A percentile compares a stretch with the other conserved stretches of the same genome.
These are phyloP conservation scores for Myotis daubentonii DNA, from an alignment of 2,797 vertebrate species.

Conservation along the genomic window DNA sequence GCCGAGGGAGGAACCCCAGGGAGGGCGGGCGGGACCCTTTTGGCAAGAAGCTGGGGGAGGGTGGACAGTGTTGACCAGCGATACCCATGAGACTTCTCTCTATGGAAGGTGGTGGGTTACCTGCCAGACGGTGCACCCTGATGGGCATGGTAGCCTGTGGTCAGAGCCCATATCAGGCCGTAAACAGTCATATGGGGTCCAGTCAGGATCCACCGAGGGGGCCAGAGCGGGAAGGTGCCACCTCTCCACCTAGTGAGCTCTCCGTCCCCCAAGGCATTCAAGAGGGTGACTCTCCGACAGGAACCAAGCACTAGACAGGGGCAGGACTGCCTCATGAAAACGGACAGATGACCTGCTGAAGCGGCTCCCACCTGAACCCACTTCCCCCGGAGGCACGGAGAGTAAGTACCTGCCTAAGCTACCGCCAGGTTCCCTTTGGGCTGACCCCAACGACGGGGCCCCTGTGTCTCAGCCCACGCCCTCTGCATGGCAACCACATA, in stretches of 20 bases:
- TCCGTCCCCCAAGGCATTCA: background rate
- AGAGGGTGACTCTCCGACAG: background rate
- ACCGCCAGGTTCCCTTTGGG: background rate
- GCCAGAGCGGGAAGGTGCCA: too few species aligned
- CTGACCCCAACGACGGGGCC: background rate
- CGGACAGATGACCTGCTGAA: too few species aligned
- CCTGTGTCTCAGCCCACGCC: fast-evolving
- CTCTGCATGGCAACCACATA: background rate
- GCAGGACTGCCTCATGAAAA: background rate
- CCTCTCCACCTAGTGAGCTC: background rate
- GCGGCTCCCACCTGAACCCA: too few species aligned
- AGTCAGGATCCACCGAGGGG: background rate
- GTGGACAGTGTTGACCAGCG: fast-evolving
- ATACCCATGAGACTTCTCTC: background rate
- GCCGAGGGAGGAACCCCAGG: background rate
- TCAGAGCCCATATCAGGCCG: background rate
- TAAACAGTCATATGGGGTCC: too few species aligned
- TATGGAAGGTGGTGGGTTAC: fast-evolving
- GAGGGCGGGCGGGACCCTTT: background rate
- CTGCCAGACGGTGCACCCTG: fast-evolving
- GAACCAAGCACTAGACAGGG: background rate
- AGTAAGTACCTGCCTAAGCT: background rate
- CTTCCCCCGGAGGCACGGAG: background rate
- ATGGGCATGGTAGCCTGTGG: background rate
- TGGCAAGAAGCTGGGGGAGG: too few species aligned